Percentiles rank a stretch among this genome's conserved stretches.
These are phyloP conservation scores for Tuta absoluta DNA, from an alignment of 2,888 invertebrate genomes.

Conservation along the genomic window DNA sequence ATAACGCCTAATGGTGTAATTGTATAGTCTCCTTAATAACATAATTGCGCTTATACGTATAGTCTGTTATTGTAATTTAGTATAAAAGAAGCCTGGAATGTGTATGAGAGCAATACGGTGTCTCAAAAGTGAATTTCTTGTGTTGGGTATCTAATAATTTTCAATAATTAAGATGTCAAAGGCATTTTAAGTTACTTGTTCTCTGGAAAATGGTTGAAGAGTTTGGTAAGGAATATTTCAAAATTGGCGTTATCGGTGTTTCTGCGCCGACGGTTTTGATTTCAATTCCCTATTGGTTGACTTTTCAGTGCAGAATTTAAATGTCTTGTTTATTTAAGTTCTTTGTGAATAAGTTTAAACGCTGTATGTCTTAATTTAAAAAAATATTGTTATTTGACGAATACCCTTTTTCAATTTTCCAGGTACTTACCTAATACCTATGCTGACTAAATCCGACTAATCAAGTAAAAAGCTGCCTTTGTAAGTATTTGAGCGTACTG, in stretches of 20 bases:
- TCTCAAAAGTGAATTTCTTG: not conserved
- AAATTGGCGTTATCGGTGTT: no score
- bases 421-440: not conserved
- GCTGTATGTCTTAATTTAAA: not conserved
- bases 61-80: slow-evolving; percentile 18
- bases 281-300: no score
- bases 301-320: no score
- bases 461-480: slow-evolving; percentile 9
- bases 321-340: not conserved
- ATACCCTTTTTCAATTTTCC: not conserved
- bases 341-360: not conserved
- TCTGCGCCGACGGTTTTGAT: no score
- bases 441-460: not conserved
- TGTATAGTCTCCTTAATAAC: slow-evolving; percentile 37
- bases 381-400: not conserved
- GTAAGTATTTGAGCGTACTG: not conserved
- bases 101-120: not conserved
- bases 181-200: not conserved
- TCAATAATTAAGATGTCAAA: not conserved
- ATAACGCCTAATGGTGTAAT: slow-evolving; percentile 47
- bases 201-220: not conserved
- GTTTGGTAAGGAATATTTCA: no score
- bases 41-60: slow-evolving; percentile 33
- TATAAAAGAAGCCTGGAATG: slow-evolving; percentile 27
- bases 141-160: not conserved